These are phyloP conservation scores for Morphnarchus princeps DNA, from an alignment of 2,113 vertebrate species.

Conservation along the genomic window DNA sequence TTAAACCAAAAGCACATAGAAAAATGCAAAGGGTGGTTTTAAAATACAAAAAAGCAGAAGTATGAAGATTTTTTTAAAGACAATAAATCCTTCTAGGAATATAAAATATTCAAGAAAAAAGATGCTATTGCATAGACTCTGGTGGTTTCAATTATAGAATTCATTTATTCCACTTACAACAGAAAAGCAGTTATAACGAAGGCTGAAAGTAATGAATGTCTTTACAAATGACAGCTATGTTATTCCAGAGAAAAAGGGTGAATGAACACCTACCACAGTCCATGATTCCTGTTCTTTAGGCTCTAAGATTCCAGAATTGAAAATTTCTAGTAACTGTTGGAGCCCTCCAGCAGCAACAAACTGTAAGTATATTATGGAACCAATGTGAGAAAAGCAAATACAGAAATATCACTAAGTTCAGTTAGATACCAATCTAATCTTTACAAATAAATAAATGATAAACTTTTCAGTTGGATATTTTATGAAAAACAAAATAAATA, in stretches of 20 bases:
- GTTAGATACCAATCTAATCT: not conserved
- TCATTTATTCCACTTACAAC: not conserved
- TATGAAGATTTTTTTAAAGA: not conserved
- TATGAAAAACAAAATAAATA: not conserved
- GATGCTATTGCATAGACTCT: not conserved
- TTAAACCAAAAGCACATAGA: not conserved
- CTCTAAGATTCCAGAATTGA: conserved; percentile 95
- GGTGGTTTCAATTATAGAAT: not conserved
- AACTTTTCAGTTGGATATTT: not conserved
- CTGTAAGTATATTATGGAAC: conserved; percentile 66
- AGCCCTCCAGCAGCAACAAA: conserved; percentile 97
- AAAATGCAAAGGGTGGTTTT: not conserved
- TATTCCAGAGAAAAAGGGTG: not conserved
- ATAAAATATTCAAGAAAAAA: not conserved
- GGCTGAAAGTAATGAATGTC: not conserved
- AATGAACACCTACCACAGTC: conserved; percentile 88
- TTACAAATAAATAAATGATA: not conserved
- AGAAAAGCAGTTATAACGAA: not conserved
- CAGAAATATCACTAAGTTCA: not conserved
- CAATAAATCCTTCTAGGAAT: not conserved
- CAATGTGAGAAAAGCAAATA: conserved; percentile 5
- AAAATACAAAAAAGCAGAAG: not conserved
- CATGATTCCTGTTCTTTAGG: conserved; percentile 96
- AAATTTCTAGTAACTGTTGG: conserved; percentile 95
- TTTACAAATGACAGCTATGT: not conserved